Conservation (phyloP, 2,888 invertebrate genomes). For the Heliconius ismenius region DNA sequence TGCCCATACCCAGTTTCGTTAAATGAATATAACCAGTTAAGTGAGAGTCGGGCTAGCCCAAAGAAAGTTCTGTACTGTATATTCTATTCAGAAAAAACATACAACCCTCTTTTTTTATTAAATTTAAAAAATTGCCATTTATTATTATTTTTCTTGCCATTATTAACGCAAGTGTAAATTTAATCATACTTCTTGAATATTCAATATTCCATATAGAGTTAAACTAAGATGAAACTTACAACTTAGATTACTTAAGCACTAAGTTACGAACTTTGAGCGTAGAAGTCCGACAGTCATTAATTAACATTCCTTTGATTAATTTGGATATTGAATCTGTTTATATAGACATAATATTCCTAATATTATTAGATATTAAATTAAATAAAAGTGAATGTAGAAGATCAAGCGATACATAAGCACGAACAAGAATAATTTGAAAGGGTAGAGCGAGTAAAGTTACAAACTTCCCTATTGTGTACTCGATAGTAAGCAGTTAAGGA, state of each 20-base stretch:
- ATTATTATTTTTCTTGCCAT: not conserved
- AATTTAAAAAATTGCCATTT: not conserved
- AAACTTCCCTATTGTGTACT: conserved; percentile 16
- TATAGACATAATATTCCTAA: not conserved
- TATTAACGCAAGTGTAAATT: conserved; percentile 6
- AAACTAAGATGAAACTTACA: conserved; percentile 16
- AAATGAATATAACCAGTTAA: not conserved
- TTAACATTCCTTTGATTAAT: conserved; percentile 27
- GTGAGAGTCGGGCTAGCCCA: not conserved
- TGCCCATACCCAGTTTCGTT: not conserved
- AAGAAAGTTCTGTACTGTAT: not conserved
- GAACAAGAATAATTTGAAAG: conserved; percentile 5
- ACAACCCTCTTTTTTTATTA: not conserved
- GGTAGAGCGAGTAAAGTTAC: conserved; percentile 17
- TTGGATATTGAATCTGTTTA: not conserved
- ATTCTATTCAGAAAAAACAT: not conserved
- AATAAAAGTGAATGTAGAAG: not conserved
- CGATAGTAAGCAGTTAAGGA: conserved; percentile 27
- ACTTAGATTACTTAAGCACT: conserved; percentile 28
- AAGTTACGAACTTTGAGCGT: conserved; percentile 25
- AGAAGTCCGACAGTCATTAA: conserved; percentile 26
- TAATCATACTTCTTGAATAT: conserved; percentile 24
- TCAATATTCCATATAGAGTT: conserved; percentile 26
- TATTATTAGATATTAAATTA: not conserved
- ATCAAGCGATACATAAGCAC: not conserved